Evolutionary conservation across 1,140 invertebrate genomes (phyloP).

Genomic region (Diachasmimorpha longicaudata): DNA sequence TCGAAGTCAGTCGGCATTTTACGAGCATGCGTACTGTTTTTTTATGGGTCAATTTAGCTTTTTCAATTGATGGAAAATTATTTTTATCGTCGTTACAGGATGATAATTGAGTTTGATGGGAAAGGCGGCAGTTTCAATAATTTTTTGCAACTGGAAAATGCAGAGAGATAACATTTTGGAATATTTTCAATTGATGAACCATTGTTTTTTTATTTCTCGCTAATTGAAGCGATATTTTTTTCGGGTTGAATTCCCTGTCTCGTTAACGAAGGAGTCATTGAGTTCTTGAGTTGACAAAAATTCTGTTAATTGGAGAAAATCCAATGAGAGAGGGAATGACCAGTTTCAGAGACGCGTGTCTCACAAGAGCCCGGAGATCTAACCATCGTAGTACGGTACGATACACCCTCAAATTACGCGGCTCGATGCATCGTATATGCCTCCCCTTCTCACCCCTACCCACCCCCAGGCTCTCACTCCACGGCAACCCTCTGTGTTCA

Average conservation of each 20-base stretch:
- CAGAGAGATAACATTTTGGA: no score
- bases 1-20: background rate
- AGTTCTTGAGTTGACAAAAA: background rate
- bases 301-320: background rate
- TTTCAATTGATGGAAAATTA: background rate
- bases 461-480: background rate
- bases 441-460: constrained; percentile 1
- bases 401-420: constrained; percentile 33
- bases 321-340: background rate
- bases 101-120: background rate
- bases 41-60: background rate
- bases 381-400: constrained; percentile 12
- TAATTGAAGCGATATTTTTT: no score
- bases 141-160: no score
- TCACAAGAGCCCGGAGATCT: constrained; percentile 3
- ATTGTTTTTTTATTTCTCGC: no score
- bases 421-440: constrained; percentile 22
- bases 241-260: no score
- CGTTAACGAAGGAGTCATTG: no score
- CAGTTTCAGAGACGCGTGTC: constrained; percentile 21
- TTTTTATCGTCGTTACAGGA: background rate
- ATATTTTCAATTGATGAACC: no score
- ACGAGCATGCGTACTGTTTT: background rate
- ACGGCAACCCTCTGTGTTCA: background rate
- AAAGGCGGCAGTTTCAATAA: no score